phyloP scores from a whole-genome alignment of 35 echinoderm and acorn worm genomes.

The Ophiothrix spiculata region DNA sequence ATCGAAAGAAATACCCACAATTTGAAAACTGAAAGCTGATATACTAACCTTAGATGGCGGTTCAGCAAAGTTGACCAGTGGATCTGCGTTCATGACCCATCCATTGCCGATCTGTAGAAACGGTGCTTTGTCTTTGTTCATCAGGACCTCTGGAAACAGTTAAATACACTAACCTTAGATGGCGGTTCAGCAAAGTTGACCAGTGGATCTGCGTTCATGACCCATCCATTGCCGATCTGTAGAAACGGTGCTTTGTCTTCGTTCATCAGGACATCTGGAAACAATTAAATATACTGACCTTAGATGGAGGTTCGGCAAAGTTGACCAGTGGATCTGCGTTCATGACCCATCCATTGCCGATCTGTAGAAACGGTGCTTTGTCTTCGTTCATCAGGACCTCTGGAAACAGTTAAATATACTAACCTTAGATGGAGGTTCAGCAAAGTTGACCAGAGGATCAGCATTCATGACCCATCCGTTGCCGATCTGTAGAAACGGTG shows the following conservation, averaged over 20 bases:
- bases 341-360: conserved; percentile 95
- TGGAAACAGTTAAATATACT: no score
- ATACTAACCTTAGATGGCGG: conserved; percentile 52
- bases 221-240: conserved; percentile 84
- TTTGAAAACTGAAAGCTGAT: no score
- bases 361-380: conserved; percentile 58
- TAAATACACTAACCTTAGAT: conserved; percentile 38
- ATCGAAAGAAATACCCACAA: no score
- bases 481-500: no score
- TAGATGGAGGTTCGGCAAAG: conserved; percentile 81
- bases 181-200: conserved; percentile 84
- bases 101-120: conserved; percentile 70
- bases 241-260: conserved; percentile 53
- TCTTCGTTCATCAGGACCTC: no score
- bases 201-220: conserved; percentile 87
- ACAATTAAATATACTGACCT: no score
- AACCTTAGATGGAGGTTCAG: no score
- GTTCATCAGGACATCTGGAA: conserved; percentile 64
- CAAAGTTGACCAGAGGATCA: no score
- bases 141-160: no score
- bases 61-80: conserved; percentile 90
- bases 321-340: conserved; percentile 80
- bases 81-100: conserved; percentile 95
- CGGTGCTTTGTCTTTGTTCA: conserved; percentile 53
- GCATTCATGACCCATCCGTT: no score